Base-by-base conservation (phyloP, 2,797 vertebrate species). In the Calcarius lapponicus region DNA sequence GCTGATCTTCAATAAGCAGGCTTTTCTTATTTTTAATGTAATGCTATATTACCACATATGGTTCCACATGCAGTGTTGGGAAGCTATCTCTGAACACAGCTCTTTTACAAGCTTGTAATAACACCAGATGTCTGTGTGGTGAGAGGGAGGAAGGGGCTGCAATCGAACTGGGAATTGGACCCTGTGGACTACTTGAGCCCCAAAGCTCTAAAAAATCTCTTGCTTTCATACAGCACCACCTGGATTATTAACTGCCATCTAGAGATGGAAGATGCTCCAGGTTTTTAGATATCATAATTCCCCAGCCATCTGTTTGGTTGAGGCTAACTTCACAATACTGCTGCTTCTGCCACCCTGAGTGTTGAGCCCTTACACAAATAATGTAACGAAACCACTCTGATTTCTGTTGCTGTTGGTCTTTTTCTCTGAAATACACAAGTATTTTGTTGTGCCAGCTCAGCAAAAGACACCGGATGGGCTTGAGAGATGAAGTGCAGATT, bases 91-190 rank as follows among this genome's bases (percentile, higher is more conserved):
- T 90, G 92, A 91, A 71, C 95, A 91, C 61, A 90, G 78, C 88
- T 87, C 82, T 96, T 97, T 97, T 96, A 95, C 88, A 94, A 82
- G 90, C 86, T 92, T 92, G 96, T 94, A 97, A 97, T 97, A 91
- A 93, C 92, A 91, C 88, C 97, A 97, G 95, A 92, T 97, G 95
- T 97, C 96, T 96, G 11, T 58, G 87, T 93, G 90, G 94, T 0
- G 5, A 95, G 76, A 80, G 75, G 60, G 67, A 95, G 90, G 78
- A 86, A 92, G 74, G 80, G 90, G 67, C 90, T 91, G 85, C 82
- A 88, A 21, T 92, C 1, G 18, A 78, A 89, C 20, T 28, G 85
- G 88, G 96, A 97, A 97, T 97, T 96, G 93, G 96, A 82, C 96
- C 87, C 96, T 89, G 75, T 93, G 93, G 96, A 95, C 86, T 67